Conservation (phyloP, 2,113 vertebrate species). For the Solea senegalensis region DNA sequence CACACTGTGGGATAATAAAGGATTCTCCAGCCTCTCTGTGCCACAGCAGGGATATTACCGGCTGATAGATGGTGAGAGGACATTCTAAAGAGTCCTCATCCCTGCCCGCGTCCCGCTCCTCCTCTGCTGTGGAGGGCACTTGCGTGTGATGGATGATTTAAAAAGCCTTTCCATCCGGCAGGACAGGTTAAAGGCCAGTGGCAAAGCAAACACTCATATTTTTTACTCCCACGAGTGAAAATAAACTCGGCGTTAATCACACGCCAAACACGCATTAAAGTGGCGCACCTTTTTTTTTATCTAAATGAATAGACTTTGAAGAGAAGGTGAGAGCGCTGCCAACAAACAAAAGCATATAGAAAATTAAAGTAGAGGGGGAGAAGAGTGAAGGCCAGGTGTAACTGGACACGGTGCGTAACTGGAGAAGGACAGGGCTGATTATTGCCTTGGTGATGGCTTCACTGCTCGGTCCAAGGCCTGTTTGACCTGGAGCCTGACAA, state of each 20-base stretch:
- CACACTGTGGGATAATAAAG: no score
- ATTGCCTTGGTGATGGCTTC: slow-evolving; percentile 68
- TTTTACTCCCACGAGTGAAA: slow-evolving; percentile 57
- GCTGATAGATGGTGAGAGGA: slow-evolving; percentile 52
- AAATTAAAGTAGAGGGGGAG: slow-evolving; percentile 39
- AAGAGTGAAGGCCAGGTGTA: slow-evolving; percentile 46
- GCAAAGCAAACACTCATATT: slow-evolving; percentile 69
- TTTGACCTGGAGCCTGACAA: slow-evolving; percentile 54
- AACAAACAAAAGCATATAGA: slow-evolving; percentile 51
- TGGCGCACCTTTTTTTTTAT: slow-evolving; percentile 12
- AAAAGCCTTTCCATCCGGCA: slow-evolving; percentile 75
- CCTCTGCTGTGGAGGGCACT: slow-evolving; percentile 59
- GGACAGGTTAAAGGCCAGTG: slow-evolving; percentile 73
- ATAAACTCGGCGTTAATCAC: slow-evolving; percentile 64
- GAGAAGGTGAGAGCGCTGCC: slow-evolving; percentile 3
- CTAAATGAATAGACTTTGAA: slow-evolving; percentile 13
- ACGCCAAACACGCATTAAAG: slow-evolving; percentile 23
- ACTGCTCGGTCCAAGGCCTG: slow-evolving; percentile 46
- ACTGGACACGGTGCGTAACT: slow-evolving; percentile 71
- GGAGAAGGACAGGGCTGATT: slow-evolving; percentile 70
- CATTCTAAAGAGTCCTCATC: slow-evolving; percentile 61
- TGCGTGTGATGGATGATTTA: slow-evolving; percentile 75
- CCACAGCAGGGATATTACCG: slow-evolving; percentile 19
- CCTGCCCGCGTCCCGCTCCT: slow-evolving; percentile 44
- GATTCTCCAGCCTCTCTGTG: no score